phyloP scores from a whole-genome alignment of 2,797 vertebrate species.

The Fistularia tabacaria region DNA sequence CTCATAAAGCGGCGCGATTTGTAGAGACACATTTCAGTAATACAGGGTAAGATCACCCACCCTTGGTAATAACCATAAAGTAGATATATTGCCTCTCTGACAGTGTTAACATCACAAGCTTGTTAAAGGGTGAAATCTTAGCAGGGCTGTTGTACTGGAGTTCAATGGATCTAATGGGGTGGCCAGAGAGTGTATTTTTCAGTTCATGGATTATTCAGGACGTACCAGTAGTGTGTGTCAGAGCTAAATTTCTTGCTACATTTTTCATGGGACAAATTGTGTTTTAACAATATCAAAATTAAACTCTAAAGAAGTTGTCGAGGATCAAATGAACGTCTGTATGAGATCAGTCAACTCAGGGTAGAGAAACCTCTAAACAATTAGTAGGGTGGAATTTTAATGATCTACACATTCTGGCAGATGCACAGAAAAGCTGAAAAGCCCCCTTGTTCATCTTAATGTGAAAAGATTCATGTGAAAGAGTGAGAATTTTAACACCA shows the following conservation, averaged over 20 bases:
- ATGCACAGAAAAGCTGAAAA: slow-evolving; percentile 28
- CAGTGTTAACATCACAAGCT: no score
- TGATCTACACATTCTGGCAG: slow-evolving; percentile 43
- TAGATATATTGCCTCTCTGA: no score
- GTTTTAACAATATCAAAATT: no score
- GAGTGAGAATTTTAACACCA: slow-evolving; percentile 35
- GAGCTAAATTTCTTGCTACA: no score
- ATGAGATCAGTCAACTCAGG: slow-evolving; percentile 3
- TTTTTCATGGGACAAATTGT: no score
- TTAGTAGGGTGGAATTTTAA: slow-evolving; percentile 36
- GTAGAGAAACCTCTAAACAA: slow-evolving; percentile 25
- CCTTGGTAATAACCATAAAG: no score
- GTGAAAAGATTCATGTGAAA: slow-evolving; percentile 26
- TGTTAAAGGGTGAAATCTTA: no score
- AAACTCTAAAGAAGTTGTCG: no score
- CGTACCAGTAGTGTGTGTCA: slow-evolving; percentile 11
- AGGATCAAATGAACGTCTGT: neutral
- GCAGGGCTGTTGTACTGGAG: neutral
- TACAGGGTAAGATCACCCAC: no score
- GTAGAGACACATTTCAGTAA: no score
- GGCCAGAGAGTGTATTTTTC: neutral
- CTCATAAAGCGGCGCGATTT: no score
- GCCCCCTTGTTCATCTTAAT: slow-evolving; percentile 7
- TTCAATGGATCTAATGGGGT: no score
- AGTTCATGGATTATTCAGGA: slow-evolving; percentile 12